A percentile compares a stretch with the other conserved stretches of the same genome.
Evolutionary conservation across 2,888 invertebrate genomes (phyloP).

Genomic region (Agonopterix heracliana): DNA sequence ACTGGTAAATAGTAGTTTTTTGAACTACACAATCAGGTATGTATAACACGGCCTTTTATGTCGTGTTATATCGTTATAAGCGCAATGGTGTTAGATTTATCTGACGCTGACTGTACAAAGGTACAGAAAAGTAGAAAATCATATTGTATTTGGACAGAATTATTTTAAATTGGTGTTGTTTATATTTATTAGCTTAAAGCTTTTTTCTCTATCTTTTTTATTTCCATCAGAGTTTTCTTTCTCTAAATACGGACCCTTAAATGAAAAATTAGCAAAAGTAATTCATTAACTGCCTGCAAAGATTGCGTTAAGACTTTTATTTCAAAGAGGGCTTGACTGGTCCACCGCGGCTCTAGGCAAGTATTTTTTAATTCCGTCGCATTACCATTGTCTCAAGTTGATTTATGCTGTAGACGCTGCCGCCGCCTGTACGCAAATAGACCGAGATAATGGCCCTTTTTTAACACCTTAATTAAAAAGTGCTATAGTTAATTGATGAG

Average conservation of each 20-base stretch:
- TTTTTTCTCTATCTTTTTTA: too few species aligned
- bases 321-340: conserved; percentile 29
- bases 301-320: conserved; percentile 68
- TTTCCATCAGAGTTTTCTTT: too few species aligned
- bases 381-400: conserved; percentile 68
- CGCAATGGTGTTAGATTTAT: too few species aligned
- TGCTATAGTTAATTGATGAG: conserved; percentile 50
- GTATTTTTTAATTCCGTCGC: conserved; percentile 72
- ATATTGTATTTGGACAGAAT: too few species aligned
- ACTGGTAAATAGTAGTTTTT: too few species aligned
- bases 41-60: too few species aligned
- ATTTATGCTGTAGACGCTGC: conserved; percentile 42
- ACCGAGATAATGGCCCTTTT: conserved; percentile 62
- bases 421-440: conserved; percentile 44
- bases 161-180: too few species aligned
- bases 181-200: too few species aligned
- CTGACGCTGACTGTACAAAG: too few species aligned
- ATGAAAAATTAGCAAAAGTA: conserved; percentile 68
- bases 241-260: conserved; percentile 31
- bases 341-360: conserved; percentile 37
- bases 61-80: too few species aligned
- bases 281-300: conserved; percentile 70
- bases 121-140: too few species aligned
- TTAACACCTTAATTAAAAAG: conserved; percentile 67
- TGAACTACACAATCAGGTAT: too few species aligned